These are phyloP conservation scores for Ectropis crepuscularia DNA, from an alignment of 2,888 invertebrate species.

Conservation along the genomic window DNA sequence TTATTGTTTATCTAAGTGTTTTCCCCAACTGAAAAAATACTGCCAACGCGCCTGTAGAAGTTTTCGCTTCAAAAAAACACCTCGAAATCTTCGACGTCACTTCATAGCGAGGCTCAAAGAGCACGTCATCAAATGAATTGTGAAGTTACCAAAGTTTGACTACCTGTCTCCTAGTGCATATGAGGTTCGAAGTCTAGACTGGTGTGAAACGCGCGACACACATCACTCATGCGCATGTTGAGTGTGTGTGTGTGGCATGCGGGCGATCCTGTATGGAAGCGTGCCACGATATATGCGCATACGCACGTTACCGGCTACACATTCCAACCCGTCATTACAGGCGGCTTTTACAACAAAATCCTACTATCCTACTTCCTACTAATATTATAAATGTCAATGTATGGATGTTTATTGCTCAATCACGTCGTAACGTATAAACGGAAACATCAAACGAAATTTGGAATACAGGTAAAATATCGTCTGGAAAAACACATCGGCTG, in stretches of 20 bases:
- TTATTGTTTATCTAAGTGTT: too few species aligned
- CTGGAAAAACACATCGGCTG: too few species aligned
- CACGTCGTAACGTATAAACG: too few species aligned
- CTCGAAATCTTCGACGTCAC: too few species aligned
- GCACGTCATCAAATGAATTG: not conserved
- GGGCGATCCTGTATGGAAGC: constrained; percentile 30
- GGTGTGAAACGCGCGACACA: constrained; percentile 62
- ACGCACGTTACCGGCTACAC: constrained; percentile 5
- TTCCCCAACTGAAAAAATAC: too few species aligned
- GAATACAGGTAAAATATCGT: too few species aligned
- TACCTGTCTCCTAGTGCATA: constrained; percentile 27
- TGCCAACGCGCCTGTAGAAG: too few species aligned
- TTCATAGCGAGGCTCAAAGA: not conserved
- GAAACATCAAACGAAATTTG: too few species aligned
- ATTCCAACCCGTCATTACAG: not conserved
- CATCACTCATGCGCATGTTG: constrained; percentile 35
- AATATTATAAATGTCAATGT: too few species aligned
- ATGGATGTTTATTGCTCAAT: too few species aligned
- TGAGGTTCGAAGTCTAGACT: constrained; percentile 52
- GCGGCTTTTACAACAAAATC: not conserved
- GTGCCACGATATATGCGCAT: constrained; percentile 23
- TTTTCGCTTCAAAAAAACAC: too few species aligned
- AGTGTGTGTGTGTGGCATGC: constrained; percentile 29
- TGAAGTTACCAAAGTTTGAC: constrained; percentile 8
- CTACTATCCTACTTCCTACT: too few species aligned